Base-by-base conservation (phyloP, 2,888 invertebrate species). In the Plemyria rubiginata region DNA sequence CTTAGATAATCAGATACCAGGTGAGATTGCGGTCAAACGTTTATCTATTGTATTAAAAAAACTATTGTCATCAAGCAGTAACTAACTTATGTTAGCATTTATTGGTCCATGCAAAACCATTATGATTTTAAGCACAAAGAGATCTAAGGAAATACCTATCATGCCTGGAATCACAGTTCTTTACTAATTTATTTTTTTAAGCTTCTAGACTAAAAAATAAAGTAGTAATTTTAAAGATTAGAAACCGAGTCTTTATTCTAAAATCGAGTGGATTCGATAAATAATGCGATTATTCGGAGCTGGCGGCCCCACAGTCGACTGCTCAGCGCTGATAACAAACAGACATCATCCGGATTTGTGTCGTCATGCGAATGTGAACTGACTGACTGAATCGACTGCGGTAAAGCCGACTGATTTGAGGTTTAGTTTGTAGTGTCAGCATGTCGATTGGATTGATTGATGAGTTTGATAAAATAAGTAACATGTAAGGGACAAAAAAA, bases 301-400 rank as follows among this genome's bases (percentile, higher is more conserved):
- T 76, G 76, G 81, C 84, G 86, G 72, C 90, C 90, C 86, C 86
- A 77, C 82, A 82, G 82, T 78, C 85, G 88, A 87, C 84, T 92
- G 93, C 90, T 82, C 86, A 82, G 78, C 81, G 86, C 90, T 88
- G 93, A 93, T 93, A 93, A 92, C 91, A 91, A 88, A 91, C 89
- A 90, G 87, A 88, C 88, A 90, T 90, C 87, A 92, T 90, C 91
- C 91, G 92, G 93, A 90, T 93, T 93, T 90, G 91, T 87, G 91
- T 84, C 92, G 85, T 90, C 92, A 90, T 84, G 90, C 89, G 89
- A 73, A 85, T 77, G 36, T 15, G 55, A 32, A 54, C 48, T 68
- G 75, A 71, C 68, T 70, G 66, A 58, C 60, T 54, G 49, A 61
- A 54, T 57, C 62, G 48, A 51, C 60, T 60, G 41, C 29, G 16